Conservation (phyloP, 2,797 vertebrate species). For the Knipowitschia caucasica region DNA sequence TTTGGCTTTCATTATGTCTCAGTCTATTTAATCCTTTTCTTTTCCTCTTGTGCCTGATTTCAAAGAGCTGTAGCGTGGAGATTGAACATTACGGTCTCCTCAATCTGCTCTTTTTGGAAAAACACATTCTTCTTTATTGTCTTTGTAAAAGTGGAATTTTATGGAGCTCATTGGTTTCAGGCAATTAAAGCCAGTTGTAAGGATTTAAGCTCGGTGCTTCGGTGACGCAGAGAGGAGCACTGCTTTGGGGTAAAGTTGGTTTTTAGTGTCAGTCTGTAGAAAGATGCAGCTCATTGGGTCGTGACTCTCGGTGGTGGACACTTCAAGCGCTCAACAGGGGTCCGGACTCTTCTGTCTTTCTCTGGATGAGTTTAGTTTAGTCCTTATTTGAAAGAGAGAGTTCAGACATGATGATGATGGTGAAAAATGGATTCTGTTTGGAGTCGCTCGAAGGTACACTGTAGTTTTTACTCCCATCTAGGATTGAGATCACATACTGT, state of each 20-base stretch:
- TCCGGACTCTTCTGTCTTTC: conserved; percentile 34
- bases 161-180: conserved; percentile 22
- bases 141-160: conserved; percentile 24
- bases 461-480: no score
- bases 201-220: conserved; percentile 14
- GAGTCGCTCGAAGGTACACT: no score
- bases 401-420: no score
- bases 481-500: no score
- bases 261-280: conserved; percentile 48
- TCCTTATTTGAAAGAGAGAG: no score
- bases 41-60: conserved; percentile 15
- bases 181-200: conserved; percentile 26
- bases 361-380: no score
- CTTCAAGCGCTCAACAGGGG: conserved; percentile 43
- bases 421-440: no score
- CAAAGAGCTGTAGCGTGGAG: conserved; percentile 15
- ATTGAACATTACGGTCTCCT: conserved; percentile 30
- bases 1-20: not conserved
- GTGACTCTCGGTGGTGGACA: conserved; percentile 37
- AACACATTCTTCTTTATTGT: conserved; percentile 33
- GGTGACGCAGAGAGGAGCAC: conserved; percentile 23
- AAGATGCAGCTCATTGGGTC: conserved; percentile 45
- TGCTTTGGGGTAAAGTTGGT: conserved; percentile 36
- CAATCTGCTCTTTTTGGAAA: conserved; percentile 24
- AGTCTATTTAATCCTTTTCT: conserved; percentile 3